Conservation (phyloP, 2,113 vertebrate genomes). For the Pao palembangensis region DNA sequence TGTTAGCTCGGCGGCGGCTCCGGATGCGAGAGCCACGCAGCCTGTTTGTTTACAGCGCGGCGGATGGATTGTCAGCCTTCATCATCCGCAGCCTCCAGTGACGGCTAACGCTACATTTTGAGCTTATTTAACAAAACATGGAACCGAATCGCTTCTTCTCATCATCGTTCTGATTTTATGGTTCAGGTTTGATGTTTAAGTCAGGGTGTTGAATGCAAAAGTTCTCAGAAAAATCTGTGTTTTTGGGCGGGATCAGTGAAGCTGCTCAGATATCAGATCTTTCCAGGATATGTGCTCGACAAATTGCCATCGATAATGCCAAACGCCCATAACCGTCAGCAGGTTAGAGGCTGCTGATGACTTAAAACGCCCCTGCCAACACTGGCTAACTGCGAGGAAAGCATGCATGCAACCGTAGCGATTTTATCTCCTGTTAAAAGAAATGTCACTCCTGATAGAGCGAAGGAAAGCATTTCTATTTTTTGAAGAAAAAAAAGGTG, state of each 20-base stretch:
- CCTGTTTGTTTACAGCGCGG: constrained; percentile 14
- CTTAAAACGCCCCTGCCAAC: constrained; percentile 11
- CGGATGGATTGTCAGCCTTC: constrained; percentile 16
- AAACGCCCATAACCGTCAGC: constrained; percentile 35
- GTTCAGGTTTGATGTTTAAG: neutral
- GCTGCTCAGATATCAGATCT: constrained; percentile 13
- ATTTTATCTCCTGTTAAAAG: constrained; percentile 31
- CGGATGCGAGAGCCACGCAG: constrained; percentile 5
- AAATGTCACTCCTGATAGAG: constrained; percentile 22
- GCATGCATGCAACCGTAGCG: neutral
- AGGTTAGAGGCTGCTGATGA: constrained; percentile 8
- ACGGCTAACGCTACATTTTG: neutral
- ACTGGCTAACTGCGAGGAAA: constrained; percentile 8
- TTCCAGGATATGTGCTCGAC: constrained; percentile 24
- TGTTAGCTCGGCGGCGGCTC: constrained; percentile 6
- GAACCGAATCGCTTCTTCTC: neutral
- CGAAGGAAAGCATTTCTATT: constrained; percentile 21
- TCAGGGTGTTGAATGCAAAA: too few relatives aligned
- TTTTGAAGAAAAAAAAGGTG: constrained; percentile 17
- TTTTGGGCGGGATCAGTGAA: constrained; percentile 4
- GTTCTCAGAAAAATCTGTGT: neutral
- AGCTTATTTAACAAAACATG: neutral
- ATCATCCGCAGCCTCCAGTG: constrained; percentile 1
- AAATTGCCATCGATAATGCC: constrained; percentile 38
- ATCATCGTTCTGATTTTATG: neutral